Percentiles rank a stretch among this genome's conserved stretches.
Conservation (phyloP, 2,888 invertebrate species). For the Allygus modestus region DNA sequence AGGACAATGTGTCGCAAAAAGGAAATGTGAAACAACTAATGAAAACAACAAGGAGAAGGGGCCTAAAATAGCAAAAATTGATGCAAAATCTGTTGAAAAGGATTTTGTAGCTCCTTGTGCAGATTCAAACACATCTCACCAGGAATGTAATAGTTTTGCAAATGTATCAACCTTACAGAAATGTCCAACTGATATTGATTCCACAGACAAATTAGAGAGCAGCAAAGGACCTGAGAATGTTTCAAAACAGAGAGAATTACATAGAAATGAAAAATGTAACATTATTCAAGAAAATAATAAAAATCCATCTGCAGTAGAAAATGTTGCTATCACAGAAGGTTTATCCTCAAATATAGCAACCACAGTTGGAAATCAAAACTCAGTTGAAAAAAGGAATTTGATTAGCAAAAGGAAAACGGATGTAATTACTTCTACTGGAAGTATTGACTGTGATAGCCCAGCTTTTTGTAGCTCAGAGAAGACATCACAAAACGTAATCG, state of each 20-base stretch:
- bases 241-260: background rate
- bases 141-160: background rate
- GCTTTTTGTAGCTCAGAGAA: background rate
- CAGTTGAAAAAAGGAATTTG: background rate
- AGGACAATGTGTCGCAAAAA: background rate
- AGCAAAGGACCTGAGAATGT: background rate
- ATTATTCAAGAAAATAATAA: background rate
- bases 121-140: conserved; percentile 61
- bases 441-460: background rate
- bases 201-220: background rate
- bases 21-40: background rate
- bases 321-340: background rate
- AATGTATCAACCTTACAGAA: background rate
- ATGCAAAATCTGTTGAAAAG: background rate
- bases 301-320: background rate
- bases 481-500: background rate
- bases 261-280: background rate
- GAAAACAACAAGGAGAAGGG: background rate
- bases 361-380: background rate
- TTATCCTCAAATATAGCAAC: background rate
- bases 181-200: background rate
- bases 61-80: conserved; percentile 8
- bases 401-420: background rate
- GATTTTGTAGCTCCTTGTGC: background rate
- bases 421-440: background rate